Conservation (phyloP, 1,140 invertebrate species). For the Ceratoteleas bidentatus region DNA sequence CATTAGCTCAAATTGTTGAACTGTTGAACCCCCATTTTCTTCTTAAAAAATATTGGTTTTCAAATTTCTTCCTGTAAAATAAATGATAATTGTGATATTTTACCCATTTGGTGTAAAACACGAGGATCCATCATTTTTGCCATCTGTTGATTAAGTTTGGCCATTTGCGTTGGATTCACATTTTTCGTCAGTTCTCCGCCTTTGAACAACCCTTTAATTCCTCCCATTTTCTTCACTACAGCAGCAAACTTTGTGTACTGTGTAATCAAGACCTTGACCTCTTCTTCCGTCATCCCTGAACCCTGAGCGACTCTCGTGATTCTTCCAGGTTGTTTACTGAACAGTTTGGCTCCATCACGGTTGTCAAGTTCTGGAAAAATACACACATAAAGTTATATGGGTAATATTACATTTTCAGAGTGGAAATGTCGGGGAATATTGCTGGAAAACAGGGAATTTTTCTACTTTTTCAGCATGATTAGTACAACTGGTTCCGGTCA, state of each 20-base stretch:
- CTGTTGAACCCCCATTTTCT: neutral
- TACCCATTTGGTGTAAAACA: slow-evolving; percentile 96
- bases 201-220: slow-evolving; percentile 99
- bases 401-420: too few species aligned
- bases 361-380: slow-evolving; percentile 91
- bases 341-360: slow-evolving; percentile 97
- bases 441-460: too few species aligned
- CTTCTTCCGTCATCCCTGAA: slow-evolving; percentile 95
- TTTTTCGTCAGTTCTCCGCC: slow-evolving; percentile 99
- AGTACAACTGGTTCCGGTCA: too few species aligned
- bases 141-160: slow-evolving; percentile 99
- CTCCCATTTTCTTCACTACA: slow-evolving; percentile 99
- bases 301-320: slow-evolving; percentile 95
- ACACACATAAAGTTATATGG: slow-evolving; percentile 1
- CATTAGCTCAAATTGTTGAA: too few species aligned
- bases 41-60: neutral
- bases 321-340: slow-evolving; percentile 95
- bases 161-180: slow-evolving; percentile 99
- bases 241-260: slow-evolving; percentile 99
- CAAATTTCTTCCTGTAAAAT: neutral
- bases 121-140: slow-evolving; percentile 99
- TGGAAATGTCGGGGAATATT: too few species aligned
- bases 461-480: too few species aligned
- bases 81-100: slow-evolving; percentile 10
- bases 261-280: slow-evolving; percentile 98